phyloP scores from a whole-genome alignment of 2,888 invertebrate genomes.

The Melipona beecheii region DNA sequence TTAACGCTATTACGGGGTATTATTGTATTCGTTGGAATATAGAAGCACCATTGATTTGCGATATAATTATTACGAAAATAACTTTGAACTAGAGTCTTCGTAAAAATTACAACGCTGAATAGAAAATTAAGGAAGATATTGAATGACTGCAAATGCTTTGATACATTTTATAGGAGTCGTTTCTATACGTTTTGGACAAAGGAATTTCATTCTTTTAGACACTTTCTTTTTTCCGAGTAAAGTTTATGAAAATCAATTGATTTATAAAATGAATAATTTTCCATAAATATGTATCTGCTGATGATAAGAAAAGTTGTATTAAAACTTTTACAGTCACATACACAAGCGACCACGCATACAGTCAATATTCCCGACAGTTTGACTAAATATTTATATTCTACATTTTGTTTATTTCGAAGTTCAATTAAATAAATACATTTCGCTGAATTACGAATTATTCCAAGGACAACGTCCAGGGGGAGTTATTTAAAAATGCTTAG shows the following conservation, averaged over 20 bases:
- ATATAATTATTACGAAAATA: conserved; percentile 26
- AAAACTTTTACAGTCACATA: conserved; percentile 10
- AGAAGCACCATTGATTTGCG: conserved; percentile 52
- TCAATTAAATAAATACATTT: conserved; percentile 32
- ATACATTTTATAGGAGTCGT: not conserved
- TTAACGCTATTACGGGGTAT: conserved; percentile 31
- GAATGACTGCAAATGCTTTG: conserved; percentile 9
- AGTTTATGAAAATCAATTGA: not conserved
- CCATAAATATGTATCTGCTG: not conserved
- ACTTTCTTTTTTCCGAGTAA: not conserved
- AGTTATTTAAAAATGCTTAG: conserved; percentile 19
- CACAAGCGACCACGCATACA: not conserved
- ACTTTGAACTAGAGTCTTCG: not conserved
- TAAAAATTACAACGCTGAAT: conserved; percentile 33
- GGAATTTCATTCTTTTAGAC: not conserved
- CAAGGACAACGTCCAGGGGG: conserved; percentile 23
- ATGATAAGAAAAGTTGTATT: not conserved
- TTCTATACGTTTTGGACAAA: not conserved
- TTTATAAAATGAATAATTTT: not conserved
- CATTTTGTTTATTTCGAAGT: not conserved
- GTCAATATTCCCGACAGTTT: conserved; percentile 18
- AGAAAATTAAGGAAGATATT: conserved; percentile 15
- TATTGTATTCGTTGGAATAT: conserved; percentile 57
- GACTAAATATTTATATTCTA: conserved; percentile 34
- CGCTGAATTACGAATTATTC: not conserved